These are phyloP conservation scores for Menidia menidia DNA, from an alignment of 2,797 vertebrate species.

Conservation along the genomic window DNA sequence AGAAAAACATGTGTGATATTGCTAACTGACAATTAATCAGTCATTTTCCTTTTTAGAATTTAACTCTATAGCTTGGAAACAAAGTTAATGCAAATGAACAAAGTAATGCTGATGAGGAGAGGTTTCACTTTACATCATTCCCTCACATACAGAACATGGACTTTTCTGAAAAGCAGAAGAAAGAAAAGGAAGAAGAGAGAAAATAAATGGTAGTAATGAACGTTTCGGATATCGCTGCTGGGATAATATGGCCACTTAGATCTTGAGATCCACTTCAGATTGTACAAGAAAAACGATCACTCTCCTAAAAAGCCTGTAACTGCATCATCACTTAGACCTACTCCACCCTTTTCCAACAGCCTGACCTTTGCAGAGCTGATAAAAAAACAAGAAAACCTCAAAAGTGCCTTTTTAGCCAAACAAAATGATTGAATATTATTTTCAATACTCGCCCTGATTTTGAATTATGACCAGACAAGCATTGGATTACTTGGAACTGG, in stretches of 20 bases:
- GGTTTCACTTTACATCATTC: conserved; percentile 9
- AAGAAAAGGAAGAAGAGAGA: conserved; percentile 17
- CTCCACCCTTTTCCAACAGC: conserved; percentile 56
- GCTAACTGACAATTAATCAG: conserved; percentile 64
- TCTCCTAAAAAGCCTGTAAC: conserved; percentile 49
- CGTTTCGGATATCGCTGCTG: conserved; percentile 44
- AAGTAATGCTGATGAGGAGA: conserved; percentile 27
- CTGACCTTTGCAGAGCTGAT: conserved; percentile 49
- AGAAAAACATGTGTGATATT: conserved; percentile 65
- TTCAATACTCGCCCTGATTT: conserved; percentile 18
- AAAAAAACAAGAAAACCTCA: conserved; percentile 46
- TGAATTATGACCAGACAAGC: conserved; percentile 18
- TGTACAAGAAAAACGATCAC: conserved; percentile 60
- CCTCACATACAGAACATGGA: conserved; percentile 24
- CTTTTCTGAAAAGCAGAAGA: conserved; percentile 11
- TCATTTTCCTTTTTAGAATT: conserved; percentile 39
- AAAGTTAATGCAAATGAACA: no score
- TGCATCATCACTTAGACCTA: conserved; percentile 48
- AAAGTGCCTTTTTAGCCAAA: conserved; percentile 47
- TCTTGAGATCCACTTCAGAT: conserved; percentile 57
- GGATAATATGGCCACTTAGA: conserved; percentile 55
- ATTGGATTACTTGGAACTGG: conserved; percentile 18
- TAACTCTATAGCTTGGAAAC: conserved; percentile 16
- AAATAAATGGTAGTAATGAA: conserved; percentile 71
- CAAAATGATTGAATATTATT: conserved; percentile 60